Conservation (phyloP, 2,888 invertebrate genomes). For the Ernsta delagoae region DNA sequence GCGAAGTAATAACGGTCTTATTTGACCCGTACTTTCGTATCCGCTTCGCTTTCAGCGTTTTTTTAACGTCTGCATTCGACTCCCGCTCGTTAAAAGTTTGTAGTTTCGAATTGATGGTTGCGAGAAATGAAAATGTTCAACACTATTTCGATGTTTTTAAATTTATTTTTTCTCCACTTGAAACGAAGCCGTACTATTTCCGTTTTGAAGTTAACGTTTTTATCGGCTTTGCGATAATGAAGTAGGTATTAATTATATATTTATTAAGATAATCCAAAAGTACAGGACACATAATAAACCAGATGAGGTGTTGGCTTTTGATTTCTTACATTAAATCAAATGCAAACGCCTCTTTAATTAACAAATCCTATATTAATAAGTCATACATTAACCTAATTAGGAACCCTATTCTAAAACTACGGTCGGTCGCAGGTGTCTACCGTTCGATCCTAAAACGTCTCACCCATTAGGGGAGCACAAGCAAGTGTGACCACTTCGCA, state of each 20-base stretch:
- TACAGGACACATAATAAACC: too few relatives aligned
- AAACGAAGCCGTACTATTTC: background rate
- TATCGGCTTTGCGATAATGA: background rate
- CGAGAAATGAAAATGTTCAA: conserved; percentile 16
- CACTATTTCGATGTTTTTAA: conserved; percentile 19
- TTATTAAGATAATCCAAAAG: background rate
- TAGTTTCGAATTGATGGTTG: conserved; percentile 40
- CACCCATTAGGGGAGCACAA: conserved; percentile 61
- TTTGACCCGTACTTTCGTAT: conserved; percentile 50
- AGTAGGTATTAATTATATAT: background rate
- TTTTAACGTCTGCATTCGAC: conserved; percentile 54
- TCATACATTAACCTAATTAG: conserved; percentile 55
- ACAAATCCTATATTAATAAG: conserved; percentile 21
- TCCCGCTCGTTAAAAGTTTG: conserved; percentile 62
- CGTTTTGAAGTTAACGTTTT: background rate
- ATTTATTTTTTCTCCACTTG: conserved; percentile 4
- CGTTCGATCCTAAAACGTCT: conserved; percentile 64
- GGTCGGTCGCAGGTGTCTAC: conserved; percentile 67
- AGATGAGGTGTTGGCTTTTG: background rate
- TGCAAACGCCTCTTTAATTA: conserved; percentile 14
- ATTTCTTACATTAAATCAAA: conserved; percentile 5
- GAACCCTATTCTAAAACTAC: conserved; percentile 50
- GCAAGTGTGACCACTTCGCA: conserved; percentile 76
- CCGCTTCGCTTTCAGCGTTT: conserved; percentile 45
- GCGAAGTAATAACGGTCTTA: conserved; percentile 65